These are phyloP conservation scores for Drosophila greeni DNA, from an alignment of 2,888 invertebrate species.

Conservation along the genomic window DNA sequence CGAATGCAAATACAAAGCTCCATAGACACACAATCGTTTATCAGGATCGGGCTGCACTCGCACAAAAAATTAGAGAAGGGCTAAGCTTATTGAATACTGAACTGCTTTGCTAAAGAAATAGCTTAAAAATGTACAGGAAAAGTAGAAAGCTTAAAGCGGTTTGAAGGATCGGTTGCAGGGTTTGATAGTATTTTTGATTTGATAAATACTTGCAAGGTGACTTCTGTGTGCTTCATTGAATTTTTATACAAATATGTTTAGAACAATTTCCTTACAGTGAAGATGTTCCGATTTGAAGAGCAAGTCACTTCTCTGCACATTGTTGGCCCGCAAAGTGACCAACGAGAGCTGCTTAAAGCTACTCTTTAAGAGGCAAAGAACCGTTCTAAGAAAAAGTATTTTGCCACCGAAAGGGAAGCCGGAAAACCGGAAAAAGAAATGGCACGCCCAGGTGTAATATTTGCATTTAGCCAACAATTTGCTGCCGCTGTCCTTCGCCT, in stretches of 20 bases:
- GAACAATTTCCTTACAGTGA: neutral
- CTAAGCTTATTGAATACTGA: neutral
- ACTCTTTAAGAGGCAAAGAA: constrained; percentile 6
- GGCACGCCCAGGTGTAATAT: constrained; percentile 63
- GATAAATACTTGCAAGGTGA: too few species aligned
- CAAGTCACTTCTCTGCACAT: constrained; percentile 5
- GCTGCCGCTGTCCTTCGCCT: constrained; percentile 14
- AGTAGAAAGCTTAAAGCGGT: too few species aligned
- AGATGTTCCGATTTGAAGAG: constrained; percentile 2
- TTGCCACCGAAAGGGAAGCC: neutral
- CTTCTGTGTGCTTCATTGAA: neutral
- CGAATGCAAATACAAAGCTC: constrained; percentile 57
- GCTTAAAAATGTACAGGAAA: neutral
- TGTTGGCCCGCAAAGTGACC: constrained; percentile 19
- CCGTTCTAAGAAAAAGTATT: neutral
- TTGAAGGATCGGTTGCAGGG: too few species aligned
- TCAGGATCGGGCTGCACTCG: constrained; percentile 24
- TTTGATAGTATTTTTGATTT: too few species aligned
- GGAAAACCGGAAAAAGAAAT: constrained; percentile 33
- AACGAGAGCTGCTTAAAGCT: constrained; percentile 24
- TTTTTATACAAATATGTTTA: neutral
- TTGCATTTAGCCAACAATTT: constrained; percentile 68
- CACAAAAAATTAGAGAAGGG: neutral
- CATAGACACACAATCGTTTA: constrained; percentile 43
- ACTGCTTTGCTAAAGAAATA: neutral